These are phyloP conservation scores for Nymphalis io DNA, from an alignment of 1,140 invertebrate genomes.

Conservation along the genomic window DNA sequence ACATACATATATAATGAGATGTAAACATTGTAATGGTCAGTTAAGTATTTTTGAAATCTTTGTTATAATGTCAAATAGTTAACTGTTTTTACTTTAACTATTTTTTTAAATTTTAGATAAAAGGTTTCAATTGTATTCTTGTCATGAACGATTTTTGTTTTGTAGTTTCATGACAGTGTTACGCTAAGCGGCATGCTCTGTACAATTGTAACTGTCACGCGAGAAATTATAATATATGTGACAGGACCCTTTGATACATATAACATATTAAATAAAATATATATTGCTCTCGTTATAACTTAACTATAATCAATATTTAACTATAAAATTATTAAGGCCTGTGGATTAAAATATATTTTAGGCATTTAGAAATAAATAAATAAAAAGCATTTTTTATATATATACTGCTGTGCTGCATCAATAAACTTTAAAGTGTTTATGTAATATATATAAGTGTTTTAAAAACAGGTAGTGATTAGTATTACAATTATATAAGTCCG, in stretches of 20 bases:
- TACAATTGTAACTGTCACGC: no score
- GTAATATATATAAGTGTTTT: neutral
- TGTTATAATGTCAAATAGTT: no score
- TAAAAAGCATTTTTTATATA: conserved; percentile 1
- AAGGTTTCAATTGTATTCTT: no score
- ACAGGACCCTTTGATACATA: no score
- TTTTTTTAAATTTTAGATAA: no score
- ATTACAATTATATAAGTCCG: neutral
- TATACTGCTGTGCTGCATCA: conserved; percentile 66
- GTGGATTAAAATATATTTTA: neutral
- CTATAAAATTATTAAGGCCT: neutral
- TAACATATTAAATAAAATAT: neutral
- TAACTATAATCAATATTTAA: neutral
- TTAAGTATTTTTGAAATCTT: no score
- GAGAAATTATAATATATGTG: no score
- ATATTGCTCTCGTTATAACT: neutral
- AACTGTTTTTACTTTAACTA: no score
- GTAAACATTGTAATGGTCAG: no score
- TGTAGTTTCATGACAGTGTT: no score
- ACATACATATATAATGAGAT: neutral
- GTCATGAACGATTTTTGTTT: no score
- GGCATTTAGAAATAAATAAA: conserved; percentile 1
- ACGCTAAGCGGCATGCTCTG: no score
- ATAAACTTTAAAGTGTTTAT: conserved; percentile 46
- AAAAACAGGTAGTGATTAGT: neutral